phyloP scores from a whole-genome alignment of 2,888 invertebrate genomes.

The Stenoptilia bipunctidactyla region DNA sequence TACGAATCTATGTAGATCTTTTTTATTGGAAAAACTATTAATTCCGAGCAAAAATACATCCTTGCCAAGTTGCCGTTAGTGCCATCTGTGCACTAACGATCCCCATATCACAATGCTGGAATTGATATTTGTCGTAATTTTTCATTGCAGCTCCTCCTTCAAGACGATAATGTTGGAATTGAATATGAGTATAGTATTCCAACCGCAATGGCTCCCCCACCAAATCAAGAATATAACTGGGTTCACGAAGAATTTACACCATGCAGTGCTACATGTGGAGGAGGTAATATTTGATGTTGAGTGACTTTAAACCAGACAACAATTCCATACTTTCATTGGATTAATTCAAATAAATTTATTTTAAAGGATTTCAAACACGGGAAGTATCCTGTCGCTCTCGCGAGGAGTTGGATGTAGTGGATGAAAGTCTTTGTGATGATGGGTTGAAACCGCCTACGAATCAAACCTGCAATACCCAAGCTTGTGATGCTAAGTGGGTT shows the following conservation, averaged over 20 bases:
- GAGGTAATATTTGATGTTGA: constrained; percentile 69
- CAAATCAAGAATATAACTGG: constrained; percentile 88
- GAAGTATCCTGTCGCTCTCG: constrained; percentile 85
- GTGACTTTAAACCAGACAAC: not conserved
- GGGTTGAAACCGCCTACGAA: constrained; percentile 78
- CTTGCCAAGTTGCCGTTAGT: no score
- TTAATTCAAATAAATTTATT: not conserved
- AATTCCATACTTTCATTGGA: not conserved
- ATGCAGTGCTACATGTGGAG: constrained; percentile 91
- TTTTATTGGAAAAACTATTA: no score
- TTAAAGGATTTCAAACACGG: constrained; percentile 79
- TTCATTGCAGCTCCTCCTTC: constrained; percentile 77
- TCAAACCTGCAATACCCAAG: constrained; percentile 79
- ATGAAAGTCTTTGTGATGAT: constrained; percentile 83
- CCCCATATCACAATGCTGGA: no score
- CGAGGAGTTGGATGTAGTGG: constrained; percentile 78
- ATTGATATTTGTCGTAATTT: no score
- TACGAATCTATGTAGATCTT: no score
- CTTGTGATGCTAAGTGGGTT: constrained; percentile 87
- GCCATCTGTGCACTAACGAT: no score
- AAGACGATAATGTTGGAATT: constrained; percentile 85
- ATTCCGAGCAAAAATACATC: no score
- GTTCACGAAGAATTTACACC: constrained; percentile 77
- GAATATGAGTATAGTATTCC: constrained; percentile 93
- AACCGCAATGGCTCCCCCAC: constrained; percentile 73